These are phyloP conservation scores for Poeciliopsis infans DNA, from an alignment of 2,797 vertebrate species.

Conservation along the genomic window DNA sequence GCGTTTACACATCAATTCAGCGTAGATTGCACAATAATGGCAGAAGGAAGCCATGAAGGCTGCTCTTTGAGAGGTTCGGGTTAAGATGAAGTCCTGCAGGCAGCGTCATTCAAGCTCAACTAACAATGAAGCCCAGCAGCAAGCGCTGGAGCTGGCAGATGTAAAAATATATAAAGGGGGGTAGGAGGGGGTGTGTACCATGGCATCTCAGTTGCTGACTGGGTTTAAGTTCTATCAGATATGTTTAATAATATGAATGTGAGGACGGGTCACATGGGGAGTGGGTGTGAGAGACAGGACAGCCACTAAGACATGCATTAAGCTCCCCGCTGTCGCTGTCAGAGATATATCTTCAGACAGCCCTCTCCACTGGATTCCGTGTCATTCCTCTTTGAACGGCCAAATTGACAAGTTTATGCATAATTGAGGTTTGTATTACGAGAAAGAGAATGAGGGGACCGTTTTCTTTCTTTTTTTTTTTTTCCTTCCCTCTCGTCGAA, in stretches of 20 bases:
- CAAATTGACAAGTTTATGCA: conserved; percentile 77
- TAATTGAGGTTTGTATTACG: conserved; percentile 76
- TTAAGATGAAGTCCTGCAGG: conserved; percentile 59
- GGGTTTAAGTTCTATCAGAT: conserved; percentile 54
- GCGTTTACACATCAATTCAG: conserved; percentile 55
- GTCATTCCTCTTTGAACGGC: conserved; percentile 75
- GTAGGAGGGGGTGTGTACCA: conserved; percentile 21
- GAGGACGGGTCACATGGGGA: conserved; percentile 51
- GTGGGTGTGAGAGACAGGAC: conserved; percentile 67
- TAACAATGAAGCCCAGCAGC: conserved; percentile 53
- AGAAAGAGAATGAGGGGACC: conserved; percentile 64
- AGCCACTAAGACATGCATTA: conserved; percentile 74
- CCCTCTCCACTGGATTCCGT: conserved; percentile 72
- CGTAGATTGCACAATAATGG: conserved; percentile 31
- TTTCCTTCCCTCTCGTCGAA: conserved; percentile 39
- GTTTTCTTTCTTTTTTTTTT: conserved; percentile 15
- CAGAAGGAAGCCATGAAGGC: conserved; percentile 37
- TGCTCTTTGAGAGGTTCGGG: conserved; percentile 25
- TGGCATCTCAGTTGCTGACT: conserved; percentile 47
- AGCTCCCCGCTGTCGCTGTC: conserved; percentile 62
- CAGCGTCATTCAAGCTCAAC: conserved; percentile 39
- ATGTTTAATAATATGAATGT: conserved; percentile 49
- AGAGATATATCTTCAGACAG: conserved; percentile 73
- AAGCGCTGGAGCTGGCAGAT: conserved; percentile 48
- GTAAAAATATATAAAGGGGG: conserved; percentile 55